Conservation (phyloP, 1,140 invertebrate species). For the Euwallacea similis region DNA sequence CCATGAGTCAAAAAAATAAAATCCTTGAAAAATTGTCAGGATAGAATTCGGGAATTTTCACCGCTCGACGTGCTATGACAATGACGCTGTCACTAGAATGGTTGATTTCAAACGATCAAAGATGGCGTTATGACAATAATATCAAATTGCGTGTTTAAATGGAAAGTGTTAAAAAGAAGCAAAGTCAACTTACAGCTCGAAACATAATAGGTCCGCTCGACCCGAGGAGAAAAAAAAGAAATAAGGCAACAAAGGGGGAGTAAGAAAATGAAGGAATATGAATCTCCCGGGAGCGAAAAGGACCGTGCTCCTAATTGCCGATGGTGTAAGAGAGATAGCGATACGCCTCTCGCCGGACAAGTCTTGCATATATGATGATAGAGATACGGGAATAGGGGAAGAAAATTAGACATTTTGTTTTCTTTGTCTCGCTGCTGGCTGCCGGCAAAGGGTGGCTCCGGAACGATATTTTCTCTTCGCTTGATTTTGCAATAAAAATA, state of each 20-base stretch:
- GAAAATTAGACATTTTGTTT: conserved; percentile 33
- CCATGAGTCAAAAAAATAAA: too few species aligned
- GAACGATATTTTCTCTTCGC: conserved; percentile 11
- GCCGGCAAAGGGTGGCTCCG: conserved; percentile 14
- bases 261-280: conserved; percentile 44
- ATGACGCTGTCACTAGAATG: too few species aligned
- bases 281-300: conserved; percentile 44
- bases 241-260: conserved; percentile 25
- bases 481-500: not conserved
- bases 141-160: too few species aligned
- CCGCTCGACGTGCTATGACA: too few species aligned
- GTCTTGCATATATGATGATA: conserved; percentile 53
- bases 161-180: too few species aligned
- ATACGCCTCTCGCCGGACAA: conserved; percentile 42
- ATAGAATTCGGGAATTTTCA: too few species aligned
- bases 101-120: too few species aligned
- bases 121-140: too few species aligned
- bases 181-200: not conserved
- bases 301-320: conserved; percentile 44
- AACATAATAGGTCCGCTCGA: not conserved
- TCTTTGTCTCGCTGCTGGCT: conserved; percentile 19
- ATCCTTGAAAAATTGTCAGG: too few species aligned
- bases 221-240: conserved; percentile 6
- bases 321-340: conserved; percentile 39
- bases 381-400: conserved; percentile 44